Percentiles rank a stretch among this genome's conserved stretches.
phyloP scores from a whole-genome alignment of 1,140 invertebrate genomes.

The Eciton burchellii region DNA sequence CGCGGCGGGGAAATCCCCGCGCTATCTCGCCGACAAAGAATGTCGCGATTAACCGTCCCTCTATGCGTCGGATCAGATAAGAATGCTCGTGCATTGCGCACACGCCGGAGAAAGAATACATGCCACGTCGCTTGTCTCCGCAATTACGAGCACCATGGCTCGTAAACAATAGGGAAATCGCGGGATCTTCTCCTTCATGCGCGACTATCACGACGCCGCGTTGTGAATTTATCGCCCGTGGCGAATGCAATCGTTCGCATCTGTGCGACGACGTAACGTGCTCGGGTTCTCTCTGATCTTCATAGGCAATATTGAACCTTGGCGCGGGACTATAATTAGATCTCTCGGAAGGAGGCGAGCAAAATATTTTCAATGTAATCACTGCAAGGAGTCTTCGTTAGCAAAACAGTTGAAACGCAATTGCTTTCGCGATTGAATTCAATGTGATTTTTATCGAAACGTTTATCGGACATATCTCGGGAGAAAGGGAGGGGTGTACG shows the following conservation, averaged over 20 bases:
- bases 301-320: constrained; percentile 42
- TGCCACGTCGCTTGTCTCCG: constrained; percentile 14
- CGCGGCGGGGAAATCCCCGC: constrained; percentile 14
- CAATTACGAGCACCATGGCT: constrained; percentile 60
- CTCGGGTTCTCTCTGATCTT: constrained; percentile 1
- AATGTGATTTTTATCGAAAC: no score
- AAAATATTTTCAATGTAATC: background rate
- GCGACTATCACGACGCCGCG: background rate
- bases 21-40: constrained; percentile 54
- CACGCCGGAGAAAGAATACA: constrained; percentile 23
- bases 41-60: constrained; percentile 55
- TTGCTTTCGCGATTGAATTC: no score
- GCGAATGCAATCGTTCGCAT: constrained; percentile 30
- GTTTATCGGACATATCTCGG: no score
- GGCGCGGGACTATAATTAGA: constrained; percentile 10
- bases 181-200: background rate
- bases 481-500: no score
- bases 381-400: background rate
- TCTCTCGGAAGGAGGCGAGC: background rate
- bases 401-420: background rate
- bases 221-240: constrained; percentile 32
- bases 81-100: background rate
- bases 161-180: constrained; percentile 68
- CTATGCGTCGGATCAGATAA: constrained; percentile 46
- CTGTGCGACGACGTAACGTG: background rate